phyloP scores from a whole-genome alignment of 2,888 invertebrate species.

The Lypha dubia region DNA sequence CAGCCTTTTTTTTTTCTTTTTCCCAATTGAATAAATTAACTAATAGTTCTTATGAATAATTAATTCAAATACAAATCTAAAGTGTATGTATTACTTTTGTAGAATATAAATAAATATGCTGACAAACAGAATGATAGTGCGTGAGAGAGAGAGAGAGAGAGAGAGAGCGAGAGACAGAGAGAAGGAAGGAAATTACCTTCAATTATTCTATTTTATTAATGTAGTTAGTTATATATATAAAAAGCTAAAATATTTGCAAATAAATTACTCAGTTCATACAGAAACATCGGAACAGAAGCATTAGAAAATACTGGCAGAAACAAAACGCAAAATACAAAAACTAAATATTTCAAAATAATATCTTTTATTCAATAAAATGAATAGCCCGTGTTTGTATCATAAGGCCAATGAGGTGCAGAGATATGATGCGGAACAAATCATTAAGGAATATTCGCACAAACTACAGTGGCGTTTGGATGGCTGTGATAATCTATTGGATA shows the following conservation, averaged over 20 bases:
- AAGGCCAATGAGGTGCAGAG: constrained; percentile 88
- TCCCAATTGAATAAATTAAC: no score
- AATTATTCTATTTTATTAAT: no score
- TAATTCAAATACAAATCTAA: no score
- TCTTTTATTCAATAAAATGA: constrained; percentile 83
- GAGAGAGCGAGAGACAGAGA: no score
- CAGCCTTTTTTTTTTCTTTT: no score
- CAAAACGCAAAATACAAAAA: not conserved
- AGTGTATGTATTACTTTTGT: no score
- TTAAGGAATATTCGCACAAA: constrained; percentile 86
- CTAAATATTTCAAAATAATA: not conserved
- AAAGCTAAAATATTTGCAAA: not conserved
- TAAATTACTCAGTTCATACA: not conserved
- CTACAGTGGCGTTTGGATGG: constrained; percentile 85
- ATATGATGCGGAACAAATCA: constrained; percentile 86
- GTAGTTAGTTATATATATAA: constrained; percentile 30
- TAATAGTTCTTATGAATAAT: no score
- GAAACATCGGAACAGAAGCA: not conserved
- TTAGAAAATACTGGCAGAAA: no score
- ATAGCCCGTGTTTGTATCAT: constrained; percentile 88
- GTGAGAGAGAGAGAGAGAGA: no score
- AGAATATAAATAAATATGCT: no score
- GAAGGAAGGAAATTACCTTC: no score
- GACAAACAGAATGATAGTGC: no score
- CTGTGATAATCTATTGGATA: constrained; percentile 86